Evolutionary conservation across 2,888 invertebrate genomes (phyloP), one percentile per base, ranked within the genome.

Genomic region (Allophyes oxyacanthae): DNA sequence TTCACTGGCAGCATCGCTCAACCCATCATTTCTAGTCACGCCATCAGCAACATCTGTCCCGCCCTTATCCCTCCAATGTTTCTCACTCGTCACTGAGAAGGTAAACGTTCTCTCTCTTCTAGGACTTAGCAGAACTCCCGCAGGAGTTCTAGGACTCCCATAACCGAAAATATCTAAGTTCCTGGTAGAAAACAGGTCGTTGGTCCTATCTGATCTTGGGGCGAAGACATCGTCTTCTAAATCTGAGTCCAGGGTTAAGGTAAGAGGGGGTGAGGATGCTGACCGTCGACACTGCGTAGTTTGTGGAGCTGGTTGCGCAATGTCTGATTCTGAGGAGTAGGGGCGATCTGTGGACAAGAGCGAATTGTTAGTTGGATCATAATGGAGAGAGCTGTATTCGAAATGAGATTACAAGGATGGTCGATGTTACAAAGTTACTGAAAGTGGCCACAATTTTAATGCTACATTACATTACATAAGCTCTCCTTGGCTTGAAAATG

Each of bases 141-240:
- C 93, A 0, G 93, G 93, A 1, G 92, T 92, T 64, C 93, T 82
- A 0, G 87, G 86, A 13, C 88, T 89, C 0, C 90, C 88, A 52
- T 87, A 90, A 15, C 92, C 86, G 55, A 92, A 92, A 34, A 93
- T 93, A 65, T 93, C 92, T 20, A 92, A 65, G 55, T 90, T 91
- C 11, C 89, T 81, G 0, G 91, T 91, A 0, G 93, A 87, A 68
- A 93, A 93, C 1, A 88, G 84, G 50, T 93, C 93, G 68, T 91
- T 93, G 20, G 77, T 75, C 37, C 85, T 85, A 54, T 90, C 90
- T 1, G 84, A 81, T 44, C 92, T 73, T 0, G 92, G 91, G 50
- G 85, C 78, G 81, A 94, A 93, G n/a, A 93, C 94, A 60, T 94
- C 94, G 54, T 94, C 94, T n/a, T 94, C 94, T 0, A 92, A 70